Evolutionary conservation across 1,140 invertebrate genomes (phyloP), one percentile per base, ranked within the genome.

Genomic region (Philotrypesis tridentata): DNA sequence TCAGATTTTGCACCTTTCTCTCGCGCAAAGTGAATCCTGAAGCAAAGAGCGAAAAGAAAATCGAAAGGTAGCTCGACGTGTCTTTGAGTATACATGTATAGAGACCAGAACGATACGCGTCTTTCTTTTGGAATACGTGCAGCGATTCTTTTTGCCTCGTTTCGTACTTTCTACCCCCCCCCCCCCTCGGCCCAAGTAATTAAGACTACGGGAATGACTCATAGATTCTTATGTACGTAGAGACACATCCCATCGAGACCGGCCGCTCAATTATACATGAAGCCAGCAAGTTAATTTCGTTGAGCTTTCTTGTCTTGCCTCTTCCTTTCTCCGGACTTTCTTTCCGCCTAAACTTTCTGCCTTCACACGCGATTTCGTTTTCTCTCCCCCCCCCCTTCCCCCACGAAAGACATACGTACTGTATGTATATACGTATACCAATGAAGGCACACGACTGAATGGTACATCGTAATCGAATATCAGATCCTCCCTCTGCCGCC

Each of bases 191-290:
- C 12, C 43, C 17, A 84, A 78, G 43, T 82, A 84, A 85, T 85
- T 84, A 82, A 79, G 79, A 82, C 80, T 17, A 21, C 6, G 55
- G 43, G 25, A 37, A 68, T 33, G 75, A 11, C 17, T 72, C 25
- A 43, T 29, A n/a, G 29, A 43, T 67, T n/a, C n/a, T n/a, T n/a
- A n/a, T n/a, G n/a, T n/a, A n/a, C n/a, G n/a, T n/a, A n/a, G n/a
- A 43, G 3, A 43, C 40, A 43, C 40, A 9, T 43, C 9, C 12
- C 40, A 8, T n/a, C n/a, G 27, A 4, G 55, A 72, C n/a, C 65
- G 5, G 61, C 3, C 37, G 48, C 67, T 86, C 81, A 84, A 83
- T 86, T 85, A 84, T 82, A 82, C 61, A 83, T 75, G 76, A 79
- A 43, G 63, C 17, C 67, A 25, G 29, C 79, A 77, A 83, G 79